Evolutionary conservation across 1,140 invertebrate species (phyloP), one percentile per base, ranked within the genome.

Genomic region (Brevipalpus yothersi): DNA sequence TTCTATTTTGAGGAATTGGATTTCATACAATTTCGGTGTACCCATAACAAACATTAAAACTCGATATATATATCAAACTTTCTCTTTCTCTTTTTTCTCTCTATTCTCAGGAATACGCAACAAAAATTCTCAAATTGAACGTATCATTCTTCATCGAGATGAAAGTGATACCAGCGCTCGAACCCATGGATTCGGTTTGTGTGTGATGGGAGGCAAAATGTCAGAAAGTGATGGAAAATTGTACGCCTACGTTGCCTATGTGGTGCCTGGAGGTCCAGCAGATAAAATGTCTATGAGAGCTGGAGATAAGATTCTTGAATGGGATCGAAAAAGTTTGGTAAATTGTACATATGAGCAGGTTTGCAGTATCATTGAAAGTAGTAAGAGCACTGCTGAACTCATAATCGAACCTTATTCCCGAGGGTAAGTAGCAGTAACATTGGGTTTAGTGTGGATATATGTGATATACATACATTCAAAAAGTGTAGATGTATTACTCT

Each of bases 341-440:
- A 86, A 91, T 73, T 79, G 83, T 45, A 90, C 83, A 60, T 92
- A 90, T 69, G 88, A 94, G 69, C 88, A 93, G 69, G 76, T 80
- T 17, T 82, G 80, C 67, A 77, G 79, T 53, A 85, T 92, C 64
- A 82, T 92, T 75, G 86, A 90, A 66, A 69, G 74, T 59, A 82
- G 79, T 39, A 80, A 83, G 15, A 86, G 92, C 67, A 76, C 80
- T 57, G 84, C 84, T 1, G 85, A 90, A 68, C 71, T 91, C 45
- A 70, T 86, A 41, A 81, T 89, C 40, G 84, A 88, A 68, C 82
- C 62, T 39, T 49, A 59, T 15, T 15, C 39, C 17, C 57, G 56
- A 56, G 56, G 40, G 64, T 63, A 59, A 49, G 61, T 58, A 60
- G 21, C 31, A 31, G 31, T 31, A 31, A 31, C 31, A 31, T 57